Evolutionary conservation across 1,140 invertebrate genomes (phyloP).

Genomic region (Brachionus paranguensis): DNA sequence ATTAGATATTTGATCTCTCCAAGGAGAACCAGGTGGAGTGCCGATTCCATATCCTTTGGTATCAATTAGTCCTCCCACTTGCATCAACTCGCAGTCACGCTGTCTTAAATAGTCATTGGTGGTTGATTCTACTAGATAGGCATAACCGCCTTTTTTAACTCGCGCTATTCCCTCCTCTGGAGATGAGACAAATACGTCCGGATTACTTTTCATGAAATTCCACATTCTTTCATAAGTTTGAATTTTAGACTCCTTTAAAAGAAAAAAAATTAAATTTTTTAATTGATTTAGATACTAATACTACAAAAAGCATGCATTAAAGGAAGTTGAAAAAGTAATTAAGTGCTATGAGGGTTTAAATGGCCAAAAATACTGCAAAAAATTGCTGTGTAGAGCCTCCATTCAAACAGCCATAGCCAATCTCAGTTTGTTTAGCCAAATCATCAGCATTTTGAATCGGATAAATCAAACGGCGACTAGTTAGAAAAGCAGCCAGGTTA

Average conservation of each 20-base stretch:
- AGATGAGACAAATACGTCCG: conserved; percentile 45
- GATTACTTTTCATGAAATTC: conserved; percentile 74
- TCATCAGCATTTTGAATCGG: conserved; percentile 67
- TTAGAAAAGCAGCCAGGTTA: conserved; percentile 87
- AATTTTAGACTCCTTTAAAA: conserved; percentile 72
- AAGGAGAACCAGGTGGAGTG: conserved; percentile 57
- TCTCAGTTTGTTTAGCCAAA: conserved; percentile 41
- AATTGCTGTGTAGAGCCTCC: conserved; percentile 40
- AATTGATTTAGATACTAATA: not conserved
- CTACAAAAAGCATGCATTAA: not conserved
- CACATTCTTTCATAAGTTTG: conserved; percentile 83
- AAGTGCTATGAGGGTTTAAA: not conserved
- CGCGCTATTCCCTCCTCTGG: conserved; percentile 46
- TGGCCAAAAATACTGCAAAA: conserved; percentile 33
- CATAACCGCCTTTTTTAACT: conserved; percentile 50
- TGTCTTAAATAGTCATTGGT: conserved; percentile 52
- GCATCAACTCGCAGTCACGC: conserved; percentile 51
- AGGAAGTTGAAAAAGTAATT: not conserved
- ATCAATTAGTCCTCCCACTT: conserved; percentile 72
- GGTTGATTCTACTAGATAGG: conserved; percentile 54
- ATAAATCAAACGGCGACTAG: conserved; percentile 88
- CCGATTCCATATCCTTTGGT: conserved; percentile 73
- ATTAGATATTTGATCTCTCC: conserved; percentile 36
- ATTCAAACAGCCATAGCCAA: conserved; percentile 48
- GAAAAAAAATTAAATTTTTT: not conserved